phyloP scores from a whole-genome alignment of 2,888 invertebrate species.

The Lamellibrachia satsuma region DNA sequence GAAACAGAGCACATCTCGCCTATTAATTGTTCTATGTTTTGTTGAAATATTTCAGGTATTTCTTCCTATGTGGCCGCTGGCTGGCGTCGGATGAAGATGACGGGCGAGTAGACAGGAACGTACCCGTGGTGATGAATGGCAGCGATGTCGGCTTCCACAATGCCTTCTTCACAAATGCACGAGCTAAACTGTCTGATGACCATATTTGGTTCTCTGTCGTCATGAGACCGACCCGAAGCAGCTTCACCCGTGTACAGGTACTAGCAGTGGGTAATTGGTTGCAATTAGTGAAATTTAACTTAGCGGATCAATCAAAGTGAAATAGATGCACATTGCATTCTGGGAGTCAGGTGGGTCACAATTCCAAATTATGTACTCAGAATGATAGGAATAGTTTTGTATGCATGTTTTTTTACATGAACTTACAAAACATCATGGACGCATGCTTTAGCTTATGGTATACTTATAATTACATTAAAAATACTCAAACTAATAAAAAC shows the following conservation, averaged over 20 bases:
- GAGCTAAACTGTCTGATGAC: slow-evolving; percentile 51
- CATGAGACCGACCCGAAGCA: slow-evolving; percentile 60
- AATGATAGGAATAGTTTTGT: neutral
- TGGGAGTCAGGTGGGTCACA: too few species aligned
- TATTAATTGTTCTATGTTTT: neutral
- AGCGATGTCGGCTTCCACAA: slow-evolving; percentile 24
- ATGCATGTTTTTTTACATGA: too few species aligned
- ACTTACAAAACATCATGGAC: too few species aligned
- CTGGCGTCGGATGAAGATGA: slow-evolving; percentile 64
- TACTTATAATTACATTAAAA: too few species aligned
- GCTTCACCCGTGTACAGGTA: slow-evolving; percentile 55
- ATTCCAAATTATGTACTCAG: neutral
- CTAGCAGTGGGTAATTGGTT: too few species aligned
- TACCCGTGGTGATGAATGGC: slow-evolving; percentile 36
- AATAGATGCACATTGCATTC: too few species aligned
- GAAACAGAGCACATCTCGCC: neutral
- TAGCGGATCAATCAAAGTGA: too few species aligned
- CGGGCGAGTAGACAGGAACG: slow-evolving; percentile 52
- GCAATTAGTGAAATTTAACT: too few species aligned
- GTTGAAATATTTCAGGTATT: neutral
- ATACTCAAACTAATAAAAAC: too few species aligned
- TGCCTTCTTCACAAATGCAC: neutral
- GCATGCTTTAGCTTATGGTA: too few species aligned
- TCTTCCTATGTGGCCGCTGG: slow-evolving; percentile 63
- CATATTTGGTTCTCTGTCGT: slow-evolving; percentile 68